A percentile compares a stretch with the other conserved stretches of the same genome.
These are phyloP conservation scores for Microctonus hyperodae DNA, from an alignment of 2,888 invertebrate species.

Conservation along the genomic window DNA sequence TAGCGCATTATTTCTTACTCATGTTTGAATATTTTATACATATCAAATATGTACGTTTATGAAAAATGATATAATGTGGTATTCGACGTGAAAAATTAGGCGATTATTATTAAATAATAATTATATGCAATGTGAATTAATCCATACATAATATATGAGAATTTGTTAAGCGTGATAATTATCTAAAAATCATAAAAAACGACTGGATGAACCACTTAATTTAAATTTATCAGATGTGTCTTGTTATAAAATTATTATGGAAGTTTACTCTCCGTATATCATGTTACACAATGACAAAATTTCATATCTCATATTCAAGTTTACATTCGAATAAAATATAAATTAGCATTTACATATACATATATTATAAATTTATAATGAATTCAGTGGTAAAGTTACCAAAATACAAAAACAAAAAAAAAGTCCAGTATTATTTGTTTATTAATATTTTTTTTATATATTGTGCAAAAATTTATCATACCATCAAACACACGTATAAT, in stretches of 20 bases:
- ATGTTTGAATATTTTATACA: background rate
- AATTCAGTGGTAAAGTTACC: background rate
- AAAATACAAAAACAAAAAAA: background rate
- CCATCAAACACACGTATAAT: constrained; percentile 23
- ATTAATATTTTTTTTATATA: constrained; percentile 4
- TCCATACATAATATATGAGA: background rate
- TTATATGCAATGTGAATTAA: background rate
- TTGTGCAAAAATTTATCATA: constrained; percentile 10
- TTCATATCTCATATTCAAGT: background rate
- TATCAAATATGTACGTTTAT: background rate
- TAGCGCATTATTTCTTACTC: background rate
- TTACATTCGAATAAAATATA: background rate
- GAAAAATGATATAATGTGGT: background rate
- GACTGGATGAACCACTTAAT: background rate
- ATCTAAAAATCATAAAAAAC: background rate
- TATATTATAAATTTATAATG: background rate
- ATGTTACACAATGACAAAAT: constrained; percentile 5
- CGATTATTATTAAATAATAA: background rate
- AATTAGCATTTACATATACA: background rate
- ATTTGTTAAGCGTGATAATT: too few relatives aligned
- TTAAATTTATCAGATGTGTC: background rate
- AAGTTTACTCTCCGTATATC: background rate
- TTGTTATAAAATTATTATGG: background rate
- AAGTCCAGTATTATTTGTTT: background rate
- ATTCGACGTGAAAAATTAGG: too few relatives aligned